phyloP scores from a whole-genome alignment of 2,888 invertebrate species.

The Melanostoma scalare region DNA sequence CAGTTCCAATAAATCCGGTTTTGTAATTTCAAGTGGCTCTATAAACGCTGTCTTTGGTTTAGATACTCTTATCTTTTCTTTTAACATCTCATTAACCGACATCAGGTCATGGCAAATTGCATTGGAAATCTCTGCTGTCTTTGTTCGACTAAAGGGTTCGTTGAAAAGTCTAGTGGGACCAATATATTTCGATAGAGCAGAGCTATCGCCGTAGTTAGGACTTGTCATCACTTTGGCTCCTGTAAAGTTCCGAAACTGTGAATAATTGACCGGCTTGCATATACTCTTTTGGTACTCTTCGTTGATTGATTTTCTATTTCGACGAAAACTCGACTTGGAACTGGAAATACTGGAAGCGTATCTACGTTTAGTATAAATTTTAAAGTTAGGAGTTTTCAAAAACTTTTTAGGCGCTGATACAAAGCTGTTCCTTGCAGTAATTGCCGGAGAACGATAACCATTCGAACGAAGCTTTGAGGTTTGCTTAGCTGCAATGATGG shows the following conservation, averaged over 20 bases:
- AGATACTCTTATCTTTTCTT: slow-evolving; percentile 18
- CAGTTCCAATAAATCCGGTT: not conserved
- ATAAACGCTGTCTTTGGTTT: not conserved
- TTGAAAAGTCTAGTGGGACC: slow-evolving; percentile 17
- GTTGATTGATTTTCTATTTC: slow-evolving; percentile 38
- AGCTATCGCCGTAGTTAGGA: not conserved
- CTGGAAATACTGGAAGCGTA: slow-evolving; percentile 75
- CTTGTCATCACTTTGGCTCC: slow-evolving; percentile 2
- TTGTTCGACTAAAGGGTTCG: not conserved
- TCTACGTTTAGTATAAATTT: slow-evolving; percentile 74
- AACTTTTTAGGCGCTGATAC: slow-evolving; percentile 53
- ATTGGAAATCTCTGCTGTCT: not conserved
- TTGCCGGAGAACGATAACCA: not conserved
- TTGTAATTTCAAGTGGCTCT: not conserved
- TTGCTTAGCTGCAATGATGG: slow-evolving; percentile 3
- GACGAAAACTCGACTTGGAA: slow-evolving; percentile 73
- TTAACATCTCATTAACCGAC: slow-evolving; percentile 25
- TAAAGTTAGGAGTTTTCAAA: slow-evolving; percentile 73
- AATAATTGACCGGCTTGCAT: slow-evolving; percentile 12
- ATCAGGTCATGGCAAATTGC: slow-evolving; percentile 39
- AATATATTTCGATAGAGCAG: slow-evolving; percentile 14
- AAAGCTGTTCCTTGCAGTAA: slow-evolving; percentile 19
- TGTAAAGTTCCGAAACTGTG: not conserved
- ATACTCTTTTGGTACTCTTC: slow-evolving; percentile 71
- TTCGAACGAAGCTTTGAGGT: slow-evolving; percentile 16